A percentile compares a stretch with the other conserved stretches of the same genome.
Evolutionary conservation across 2,797 vertebrate genomes (phyloP).

Genomic region (Myotis planiceps): DNA sequence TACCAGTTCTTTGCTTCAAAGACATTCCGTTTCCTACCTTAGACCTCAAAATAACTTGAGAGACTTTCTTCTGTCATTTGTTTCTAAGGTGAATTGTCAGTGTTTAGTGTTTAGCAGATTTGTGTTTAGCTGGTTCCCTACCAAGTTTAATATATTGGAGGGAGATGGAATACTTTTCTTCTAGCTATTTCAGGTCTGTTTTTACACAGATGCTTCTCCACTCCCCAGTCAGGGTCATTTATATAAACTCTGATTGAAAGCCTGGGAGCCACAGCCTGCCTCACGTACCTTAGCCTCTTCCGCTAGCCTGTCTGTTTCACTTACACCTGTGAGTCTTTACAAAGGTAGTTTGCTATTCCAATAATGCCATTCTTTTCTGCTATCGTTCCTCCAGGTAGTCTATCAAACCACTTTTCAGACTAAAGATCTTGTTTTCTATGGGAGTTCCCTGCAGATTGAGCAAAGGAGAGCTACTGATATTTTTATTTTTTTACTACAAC

Average conservation of each 20-base stretch:
- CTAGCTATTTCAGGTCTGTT: background rate
- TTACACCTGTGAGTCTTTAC: background rate
- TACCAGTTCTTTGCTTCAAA: background rate
- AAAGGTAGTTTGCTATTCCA: background rate
- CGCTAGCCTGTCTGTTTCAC: background rate
- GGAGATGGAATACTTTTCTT: background rate
- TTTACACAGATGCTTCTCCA: background rate
- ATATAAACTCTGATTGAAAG: background rate
- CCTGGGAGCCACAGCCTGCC: background rate
- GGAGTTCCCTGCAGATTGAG: background rate
- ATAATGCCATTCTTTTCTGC: background rate
- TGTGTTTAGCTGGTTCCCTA: background rate
- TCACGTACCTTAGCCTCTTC: background rate
- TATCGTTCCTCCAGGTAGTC: background rate
- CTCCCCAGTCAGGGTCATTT: background rate
- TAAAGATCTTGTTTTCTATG: background rate
- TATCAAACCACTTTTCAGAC: background rate
- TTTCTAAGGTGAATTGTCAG: background rate
- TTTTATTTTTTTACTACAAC: background rate
- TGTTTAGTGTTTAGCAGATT: background rate
- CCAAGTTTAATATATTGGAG: background rate
- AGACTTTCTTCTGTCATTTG: background rate
- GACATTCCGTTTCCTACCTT: background rate
- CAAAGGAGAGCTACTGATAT: background rate
- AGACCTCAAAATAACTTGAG: background rate